Base-by-base conservation (phyloP, 2,797 vertebrate genomes). In the Poeciliopsis infans region DNA sequence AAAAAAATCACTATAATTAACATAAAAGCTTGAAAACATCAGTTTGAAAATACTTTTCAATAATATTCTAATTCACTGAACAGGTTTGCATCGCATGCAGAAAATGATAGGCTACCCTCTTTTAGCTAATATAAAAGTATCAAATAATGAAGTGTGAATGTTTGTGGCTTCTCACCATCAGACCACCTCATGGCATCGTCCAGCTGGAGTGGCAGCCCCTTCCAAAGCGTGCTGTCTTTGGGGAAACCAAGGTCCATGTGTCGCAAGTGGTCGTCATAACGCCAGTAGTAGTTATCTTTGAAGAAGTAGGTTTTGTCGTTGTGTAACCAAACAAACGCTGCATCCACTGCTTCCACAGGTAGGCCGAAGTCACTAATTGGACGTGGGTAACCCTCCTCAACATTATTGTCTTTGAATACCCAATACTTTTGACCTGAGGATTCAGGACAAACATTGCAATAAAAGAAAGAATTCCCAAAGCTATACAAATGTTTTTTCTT, bases 281-380 rank as follows among this genome's bases (percentile, higher is more conserved):
- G 94, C 98, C 98, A 99, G 95, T 97, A 98, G 53, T 94, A 95
- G 85, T 91, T 95, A 92, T 96, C 97, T 94, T 97, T 99, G 95
- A 99, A 99, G 95, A 99, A 99, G 89, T 99, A 99, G 76, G 98
- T 99, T 95, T 98, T 99, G 88, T 98, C 98, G 73, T 97, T 97
- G 95, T 97, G 97, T 2, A 97, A 93, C 97, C 98, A 98, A 89
- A 97, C 97, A 75, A 99, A 98, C 5, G 97, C 97, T 0, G 97
- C 98, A 0, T 99, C 97, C 2, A 99, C 92, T 10, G 96, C 97
- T 33, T 97, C 97, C 1, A 81, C 84, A 0, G 98, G 97, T 28
- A 99, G 93, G 72, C 98, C 97, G 0, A 99, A 98, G 94, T 99
- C 98, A 0, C 95, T 97, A 92, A 98, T 95, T 0, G 96, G 96